Conservation (phyloP, 2,113 vertebrate species). For the Rattus rattus region DNA sequence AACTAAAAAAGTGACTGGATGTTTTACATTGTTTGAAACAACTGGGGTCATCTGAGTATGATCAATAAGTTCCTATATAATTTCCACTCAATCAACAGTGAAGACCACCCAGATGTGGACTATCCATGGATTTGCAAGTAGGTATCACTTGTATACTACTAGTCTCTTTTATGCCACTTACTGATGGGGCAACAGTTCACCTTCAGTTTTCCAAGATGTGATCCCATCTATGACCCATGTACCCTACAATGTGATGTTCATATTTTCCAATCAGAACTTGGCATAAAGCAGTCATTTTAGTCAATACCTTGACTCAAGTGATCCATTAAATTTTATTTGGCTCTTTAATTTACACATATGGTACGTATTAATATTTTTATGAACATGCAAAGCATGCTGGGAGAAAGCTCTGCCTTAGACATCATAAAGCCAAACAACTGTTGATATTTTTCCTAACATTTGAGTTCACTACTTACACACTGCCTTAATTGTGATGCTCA, state of each 20-base stretch:
- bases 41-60: not conserved
- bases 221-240: not conserved
- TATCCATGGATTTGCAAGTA: not conserved
- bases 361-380: slow-evolving; percentile 66
- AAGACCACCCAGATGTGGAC: not conserved
- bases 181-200: fast-evolving
- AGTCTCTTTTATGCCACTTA: not conserved
- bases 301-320: slow-evolving; percentile 60
- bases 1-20: not conserved
- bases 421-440: slow-evolving; percentile 58
- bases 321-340: slow-evolving; percentile 56
- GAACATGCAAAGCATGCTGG: slow-evolving; percentile 61
- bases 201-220: not conserved
- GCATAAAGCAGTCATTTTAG: slow-evolving; percentile 61
- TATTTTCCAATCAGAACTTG: not conserved
- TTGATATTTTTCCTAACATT: slow-evolving; percentile 33
- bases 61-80: not conserved
- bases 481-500: slow-evolving; percentile 11
- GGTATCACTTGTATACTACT: not conserved
- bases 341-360: slow-evolving; percentile 62
- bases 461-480: slow-evolving; percentile 50
- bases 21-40: not conserved
- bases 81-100: slow-evolving; percentile 15
- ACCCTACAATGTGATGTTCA: fast-evolving
- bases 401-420: slow-evolving; percentile 36